These are phyloP conservation scores for Mesoligia furuncula DNA, from an alignment of 2,888 invertebrate species.

Conservation along the genomic window DNA sequence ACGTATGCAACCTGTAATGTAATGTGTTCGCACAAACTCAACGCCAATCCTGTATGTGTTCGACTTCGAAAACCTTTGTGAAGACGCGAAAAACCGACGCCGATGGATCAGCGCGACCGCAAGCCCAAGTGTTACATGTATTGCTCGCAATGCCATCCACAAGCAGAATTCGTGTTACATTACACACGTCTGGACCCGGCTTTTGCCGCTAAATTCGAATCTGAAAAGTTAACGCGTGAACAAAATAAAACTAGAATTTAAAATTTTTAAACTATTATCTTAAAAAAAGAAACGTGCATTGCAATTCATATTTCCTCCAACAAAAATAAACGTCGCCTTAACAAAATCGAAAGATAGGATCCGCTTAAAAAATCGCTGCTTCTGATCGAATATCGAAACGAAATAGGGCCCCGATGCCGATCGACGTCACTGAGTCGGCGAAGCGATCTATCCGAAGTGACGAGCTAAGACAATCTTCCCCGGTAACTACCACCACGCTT, in stretches of 20 bases:
- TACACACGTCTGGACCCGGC: not conserved
- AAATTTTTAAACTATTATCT: not conserved
- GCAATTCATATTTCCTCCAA: not conserved
- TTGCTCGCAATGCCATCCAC: not conserved
- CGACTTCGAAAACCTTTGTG: not conserved
- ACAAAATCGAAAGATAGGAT: slow-evolving; percentile 1
- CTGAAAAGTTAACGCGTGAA: not conserved
- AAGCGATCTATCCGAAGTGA: slow-evolving; percentile 70
- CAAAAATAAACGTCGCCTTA: not conserved
- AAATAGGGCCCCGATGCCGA: slow-evolving; percentile 60
- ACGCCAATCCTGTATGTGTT: not conserved
- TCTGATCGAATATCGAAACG: slow-evolving; percentile 51
- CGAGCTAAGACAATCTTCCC: slow-evolving; percentile 65
- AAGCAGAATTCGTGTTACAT: too few species aligned
- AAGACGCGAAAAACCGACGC: not conserved
- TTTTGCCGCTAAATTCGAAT: too few species aligned
- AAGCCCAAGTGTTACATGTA: not conserved
- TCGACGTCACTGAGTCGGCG: slow-evolving; percentile 62
- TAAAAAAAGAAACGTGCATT: not conserved
- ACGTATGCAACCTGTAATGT: not conserved
- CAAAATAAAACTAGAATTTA: too few species aligned
- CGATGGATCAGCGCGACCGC: not conserved
- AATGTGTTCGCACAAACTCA: too few species aligned
- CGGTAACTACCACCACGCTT: slow-evolving; percentile 62
- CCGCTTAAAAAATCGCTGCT: slow-evolving; percentile 31